A percentile compares a stretch with the other conserved stretches of the same genome.
phyloP scores from a whole-genome alignment of 2,888 invertebrate genomes.

The Beris chalybata region DNA sequence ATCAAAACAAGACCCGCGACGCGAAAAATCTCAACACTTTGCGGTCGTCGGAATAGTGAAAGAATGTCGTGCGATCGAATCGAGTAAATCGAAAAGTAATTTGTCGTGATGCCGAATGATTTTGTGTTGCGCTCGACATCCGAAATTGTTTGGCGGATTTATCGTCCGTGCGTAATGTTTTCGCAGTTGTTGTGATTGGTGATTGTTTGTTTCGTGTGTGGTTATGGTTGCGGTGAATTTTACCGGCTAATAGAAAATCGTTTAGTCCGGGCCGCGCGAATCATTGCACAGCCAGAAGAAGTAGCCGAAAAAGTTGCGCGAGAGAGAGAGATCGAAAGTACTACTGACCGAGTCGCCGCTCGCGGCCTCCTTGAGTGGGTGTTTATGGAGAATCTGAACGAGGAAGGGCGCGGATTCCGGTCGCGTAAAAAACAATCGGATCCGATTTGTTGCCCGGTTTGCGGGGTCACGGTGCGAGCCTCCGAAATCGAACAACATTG shows the following conservation, averaged over 20 bases:
- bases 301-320: too few relatives aligned
- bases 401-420: slow-evolving; percentile 50
- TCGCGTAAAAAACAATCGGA: slow-evolving; percentile 66
- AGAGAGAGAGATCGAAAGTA: too few relatives aligned
- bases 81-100: background rate
- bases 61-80: background rate
- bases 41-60: background rate
- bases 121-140: background rate
- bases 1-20: background rate
- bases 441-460: slow-evolving; percentile 83
- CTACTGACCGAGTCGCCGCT: too few relatives aligned
- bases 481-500: slow-evolving; percentile 85
- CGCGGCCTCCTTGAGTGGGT: background rate
- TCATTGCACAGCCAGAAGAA: too few relatives aligned
- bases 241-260: too few relatives aligned
- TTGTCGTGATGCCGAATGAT: slow-evolving; percentile 24
- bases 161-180: too few relatives aligned
- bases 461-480: slow-evolving; percentile 79
- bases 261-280: too few relatives aligned
- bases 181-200: too few relatives aligned
- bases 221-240: too few relatives aligned
- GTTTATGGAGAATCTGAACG: slow-evolving; percentile 38
- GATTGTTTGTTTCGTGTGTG: too few relatives aligned
- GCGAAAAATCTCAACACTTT: slow-evolving; percentile 7
- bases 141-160: too few relatives aligned